These are phyloP conservation scores for Scaptomyza flava DNA, from an alignment of 2,888 invertebrate genomes.

Conservation along the genomic window DNA sequence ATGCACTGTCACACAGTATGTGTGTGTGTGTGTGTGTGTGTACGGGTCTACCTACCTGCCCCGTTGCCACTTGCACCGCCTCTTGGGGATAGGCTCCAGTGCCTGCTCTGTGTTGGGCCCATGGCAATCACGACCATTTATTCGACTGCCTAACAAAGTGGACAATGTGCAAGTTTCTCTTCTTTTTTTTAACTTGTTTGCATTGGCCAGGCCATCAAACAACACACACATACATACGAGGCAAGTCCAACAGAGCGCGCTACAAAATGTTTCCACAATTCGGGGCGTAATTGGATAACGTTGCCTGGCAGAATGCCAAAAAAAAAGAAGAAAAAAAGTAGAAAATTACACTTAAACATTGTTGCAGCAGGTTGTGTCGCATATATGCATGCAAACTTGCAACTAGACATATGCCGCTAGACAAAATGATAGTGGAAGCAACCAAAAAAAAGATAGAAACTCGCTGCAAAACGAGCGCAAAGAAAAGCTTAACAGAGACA, in stretches of 20 bases:
- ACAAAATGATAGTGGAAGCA: conserved; percentile 1
- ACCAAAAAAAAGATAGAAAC: neutral
- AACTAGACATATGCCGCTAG: conserved; percentile 13
- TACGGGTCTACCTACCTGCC: neutral
- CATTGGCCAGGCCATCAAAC: conserved; percentile 48
- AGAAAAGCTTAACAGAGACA: neutral
- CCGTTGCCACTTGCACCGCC: neutral
- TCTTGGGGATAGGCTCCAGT: neutral
- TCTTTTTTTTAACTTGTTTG: conserved; percentile 43
- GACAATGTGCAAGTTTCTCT: conserved; percentile 42
- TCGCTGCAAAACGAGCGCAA: conserved; percentile 5
- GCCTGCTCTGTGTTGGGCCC: conserved; percentile 8
- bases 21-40: neutral
- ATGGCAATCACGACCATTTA: conserved; percentile 57
- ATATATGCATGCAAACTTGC: conserved; percentile 5
- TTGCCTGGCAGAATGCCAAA: conserved; percentile 40
- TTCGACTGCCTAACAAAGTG: conserved; percentile 57
- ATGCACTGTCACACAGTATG: conserved; percentile 19
- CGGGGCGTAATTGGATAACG: conserved; percentile 50
- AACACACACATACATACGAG: conserved; percentile 11
- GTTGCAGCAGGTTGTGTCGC: conserved; percentile 49
- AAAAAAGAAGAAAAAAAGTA: neutral
- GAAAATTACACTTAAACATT: conserved; percentile 36
- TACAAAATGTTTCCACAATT: conserved; percentile 54
- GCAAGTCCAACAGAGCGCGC: conserved; percentile 25